Percentiles rank a stretch among this genome's conserved stretches.
phyloP scores from a whole-genome alignment of 1,140 invertebrate species.

The Drosophila nigromelanica region DNA sequence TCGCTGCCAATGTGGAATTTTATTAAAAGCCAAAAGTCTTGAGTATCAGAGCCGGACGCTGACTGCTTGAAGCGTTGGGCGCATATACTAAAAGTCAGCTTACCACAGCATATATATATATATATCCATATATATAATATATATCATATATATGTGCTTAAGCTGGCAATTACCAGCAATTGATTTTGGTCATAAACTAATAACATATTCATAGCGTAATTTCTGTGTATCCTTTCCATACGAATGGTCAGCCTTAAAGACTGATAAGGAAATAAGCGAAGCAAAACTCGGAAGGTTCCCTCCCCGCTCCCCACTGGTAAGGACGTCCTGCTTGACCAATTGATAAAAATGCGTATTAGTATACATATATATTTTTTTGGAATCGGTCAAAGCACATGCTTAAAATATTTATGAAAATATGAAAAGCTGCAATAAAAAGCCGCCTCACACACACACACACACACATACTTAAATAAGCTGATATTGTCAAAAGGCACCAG shows the following conservation, averaged over 20 bases:
- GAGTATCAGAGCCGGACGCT: not conserved
- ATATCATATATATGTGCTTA: not conserved
- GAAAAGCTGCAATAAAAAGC: slow-evolving; percentile 34
- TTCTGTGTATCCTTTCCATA: slow-evolving; percentile 14
- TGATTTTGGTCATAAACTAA: slow-evolving; percentile 20
- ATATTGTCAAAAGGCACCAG: slow-evolving; percentile 37
- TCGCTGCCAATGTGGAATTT: slow-evolving; percentile 40
- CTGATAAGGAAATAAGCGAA: slow-evolving; percentile 56
- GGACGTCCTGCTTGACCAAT: slow-evolving; percentile 51
- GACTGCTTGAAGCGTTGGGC: slow-evolving; percentile 1
- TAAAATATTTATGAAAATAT: slow-evolving; percentile 81
- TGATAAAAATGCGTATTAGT: slow-evolving; percentile 78
- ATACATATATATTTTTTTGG: slow-evolving; percentile 54
- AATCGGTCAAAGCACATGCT: slow-evolving; percentile 44
- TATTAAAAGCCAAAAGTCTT: slow-evolving; percentile 58
- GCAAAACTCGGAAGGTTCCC: not conserved
- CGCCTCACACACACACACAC: not conserved
- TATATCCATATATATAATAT: not conserved
- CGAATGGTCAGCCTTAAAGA: slow-evolving; percentile 36
- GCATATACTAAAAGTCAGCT: slow-evolving; percentile 42
- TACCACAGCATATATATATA: slow-evolving; percentile 1
- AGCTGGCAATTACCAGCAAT: slow-evolving; percentile 27
- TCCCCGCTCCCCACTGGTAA: no score
- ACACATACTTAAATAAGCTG: slow-evolving; percentile 48
- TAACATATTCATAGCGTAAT: slow-evolving; percentile 74